Conservation (phyloP, 37 sponge, comb jelly and placozoan genomes). For the Axinella damicornis region DNA sequence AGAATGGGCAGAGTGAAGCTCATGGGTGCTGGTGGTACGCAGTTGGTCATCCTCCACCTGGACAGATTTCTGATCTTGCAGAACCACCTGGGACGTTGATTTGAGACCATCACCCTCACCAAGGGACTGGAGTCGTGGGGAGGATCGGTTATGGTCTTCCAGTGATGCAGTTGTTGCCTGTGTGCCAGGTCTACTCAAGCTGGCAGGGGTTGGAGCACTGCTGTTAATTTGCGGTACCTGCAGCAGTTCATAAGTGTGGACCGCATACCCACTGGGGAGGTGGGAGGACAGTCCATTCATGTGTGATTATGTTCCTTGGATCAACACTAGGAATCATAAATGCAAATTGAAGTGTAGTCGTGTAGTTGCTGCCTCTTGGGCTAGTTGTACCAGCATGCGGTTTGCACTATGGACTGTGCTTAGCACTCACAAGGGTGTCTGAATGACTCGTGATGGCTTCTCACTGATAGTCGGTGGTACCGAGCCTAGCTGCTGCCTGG, state of each 20-base stretch:
- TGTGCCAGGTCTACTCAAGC: background rate
- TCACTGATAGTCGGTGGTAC: background rate
- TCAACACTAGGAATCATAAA: too few species aligned
- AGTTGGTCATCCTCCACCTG: background rate
- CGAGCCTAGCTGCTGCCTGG: background rate
- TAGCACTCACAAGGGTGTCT: background rate
- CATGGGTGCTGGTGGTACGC: constrained; percentile 1
- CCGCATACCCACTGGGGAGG: constrained; percentile 31
- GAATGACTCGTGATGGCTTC: background rate
- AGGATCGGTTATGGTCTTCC: too few species aligned
- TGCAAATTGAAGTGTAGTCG: too few species aligned
- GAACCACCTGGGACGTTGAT: too few species aligned
- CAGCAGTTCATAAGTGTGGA: constrained; percentile 21
- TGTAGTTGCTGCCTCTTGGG: too few species aligned
- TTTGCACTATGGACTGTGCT: background rate
- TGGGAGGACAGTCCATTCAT: too few species aligned
- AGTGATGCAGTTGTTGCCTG: too few species aligned
- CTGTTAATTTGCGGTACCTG: background rate
- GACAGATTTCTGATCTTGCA: too few species aligned
- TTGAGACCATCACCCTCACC: too few species aligned
- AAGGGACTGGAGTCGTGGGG: background rate
- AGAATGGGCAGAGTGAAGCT: background rate
- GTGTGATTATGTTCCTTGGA: too few species aligned
- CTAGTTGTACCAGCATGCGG: too few species aligned
- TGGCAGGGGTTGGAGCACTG: background rate